A percentile compares a stretch with the other conserved stretches of the same genome.
Conservation (phyloP, 2,888 invertebrate genomes). For the Chymomyza procnemis region DNA sequence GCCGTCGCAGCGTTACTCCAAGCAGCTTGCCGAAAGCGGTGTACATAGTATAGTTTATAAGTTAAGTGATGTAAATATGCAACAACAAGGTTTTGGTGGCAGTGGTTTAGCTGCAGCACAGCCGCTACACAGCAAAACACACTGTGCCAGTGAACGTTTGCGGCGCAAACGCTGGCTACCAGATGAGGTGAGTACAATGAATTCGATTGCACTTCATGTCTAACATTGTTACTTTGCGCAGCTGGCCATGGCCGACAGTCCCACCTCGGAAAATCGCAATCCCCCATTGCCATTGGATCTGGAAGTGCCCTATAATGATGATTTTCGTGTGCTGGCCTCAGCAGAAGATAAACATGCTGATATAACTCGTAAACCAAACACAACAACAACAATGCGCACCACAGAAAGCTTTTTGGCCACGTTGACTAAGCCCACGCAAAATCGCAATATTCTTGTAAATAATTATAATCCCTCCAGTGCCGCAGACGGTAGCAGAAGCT, state of each 20-base stretch:
- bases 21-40: constrained; percentile 79
- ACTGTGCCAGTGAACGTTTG: constrained; percentile 78
- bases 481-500: constrained; percentile 59
- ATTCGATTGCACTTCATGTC: not conserved
- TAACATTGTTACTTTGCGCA: constrained; percentile 21
- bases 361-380: constrained; percentile 37
- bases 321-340: constrained; percentile 80
- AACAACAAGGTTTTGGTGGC: constrained; percentile 43
- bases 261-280: constrained; percentile 78
- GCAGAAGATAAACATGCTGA: constrained; percentile 57
- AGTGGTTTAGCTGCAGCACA: constrained; percentile 41
- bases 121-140: constrained; percentile 56
- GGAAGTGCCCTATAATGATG: constrained; percentile 83
- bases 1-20: constrained; percentile 78
- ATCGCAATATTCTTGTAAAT: constrained; percentile 78
- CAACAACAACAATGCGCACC: constrained; percentile 50
- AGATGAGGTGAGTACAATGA: constrained; percentile 80
- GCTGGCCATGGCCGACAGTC: constrained; percentile 49
- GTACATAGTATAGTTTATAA: constrained; percentile 92
- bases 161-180: constrained; percentile 83
- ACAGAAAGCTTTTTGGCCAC: constrained; percentile 57
- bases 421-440: constrained; percentile 65
- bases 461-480: constrained; percentile 76
- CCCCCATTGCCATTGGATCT: constrained; percentile 84
- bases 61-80: constrained; percentile 85